A percentile compares a stretch with the other conserved stretches of the same genome.
phyloP scores from a whole-genome alignment of 2,113 vertebrate genomes.

The Centropus bengalensis region DNA sequence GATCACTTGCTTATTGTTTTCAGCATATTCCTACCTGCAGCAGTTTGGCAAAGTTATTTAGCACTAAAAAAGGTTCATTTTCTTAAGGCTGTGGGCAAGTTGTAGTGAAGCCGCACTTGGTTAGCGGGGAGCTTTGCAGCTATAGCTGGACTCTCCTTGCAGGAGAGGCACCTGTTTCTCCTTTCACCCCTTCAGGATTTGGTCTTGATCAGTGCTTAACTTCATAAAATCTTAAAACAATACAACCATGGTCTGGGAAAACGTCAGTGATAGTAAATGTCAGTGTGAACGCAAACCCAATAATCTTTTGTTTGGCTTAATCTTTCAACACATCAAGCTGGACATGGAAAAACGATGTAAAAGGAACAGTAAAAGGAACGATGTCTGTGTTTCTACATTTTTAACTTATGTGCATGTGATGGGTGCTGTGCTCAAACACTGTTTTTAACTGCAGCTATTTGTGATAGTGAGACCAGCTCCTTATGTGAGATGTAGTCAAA shows the following conservation, averaged over 20 bases:
- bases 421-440: background rate
- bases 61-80: rapidly evolving
- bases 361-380: background rate
- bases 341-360: background rate
- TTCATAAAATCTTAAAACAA: background rate
- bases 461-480: background rate
- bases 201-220: background rate
- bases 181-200: background rate
- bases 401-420: background rate
- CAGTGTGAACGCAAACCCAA: background rate
- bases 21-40: background rate
- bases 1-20: background rate
- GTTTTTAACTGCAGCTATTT: background rate
- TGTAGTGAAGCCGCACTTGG: background rate
- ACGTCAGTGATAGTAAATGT: background rate
- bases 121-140: background rate
- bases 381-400: background rate
- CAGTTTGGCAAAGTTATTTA: background rate
- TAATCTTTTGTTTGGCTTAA: background rate
- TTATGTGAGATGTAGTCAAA: background rate
- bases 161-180: background rate
- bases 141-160: background rate
- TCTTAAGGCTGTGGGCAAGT: background rate
- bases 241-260: background rate
- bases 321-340: background rate